phyloP scores from a whole-genome alignment of 1,140 invertebrate genomes.

The Lycorma delicatula region DNA sequence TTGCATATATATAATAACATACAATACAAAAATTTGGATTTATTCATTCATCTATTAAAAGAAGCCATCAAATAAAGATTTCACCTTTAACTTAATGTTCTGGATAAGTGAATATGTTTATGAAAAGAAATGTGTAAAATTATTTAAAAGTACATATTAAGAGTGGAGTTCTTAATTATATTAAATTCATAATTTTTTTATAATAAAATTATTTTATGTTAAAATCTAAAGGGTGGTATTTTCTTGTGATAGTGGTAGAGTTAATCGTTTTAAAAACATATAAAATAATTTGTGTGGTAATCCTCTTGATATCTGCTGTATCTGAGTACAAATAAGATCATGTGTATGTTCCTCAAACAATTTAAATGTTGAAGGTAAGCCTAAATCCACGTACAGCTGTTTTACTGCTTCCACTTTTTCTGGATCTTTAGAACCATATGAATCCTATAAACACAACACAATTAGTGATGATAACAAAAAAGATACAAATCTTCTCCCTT shows the following conservation, averaged over 20 bases:
- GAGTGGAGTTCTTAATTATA: too few species aligned
- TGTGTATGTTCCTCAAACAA: conserved; percentile 78
- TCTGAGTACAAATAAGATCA: conserved; percentile 68
- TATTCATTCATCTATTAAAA: too few species aligned
- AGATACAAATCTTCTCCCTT: too few species aligned
- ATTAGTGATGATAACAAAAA: too few species aligned
- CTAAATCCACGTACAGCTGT: conserved; percentile 67
- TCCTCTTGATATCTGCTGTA: conserved; percentile 71
- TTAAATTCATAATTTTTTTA: too few species aligned
- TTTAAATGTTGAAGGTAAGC: conserved; percentile 63
- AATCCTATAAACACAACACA: conserved; percentile 49
- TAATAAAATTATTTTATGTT: neutral
- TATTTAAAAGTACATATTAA: too few species aligned
- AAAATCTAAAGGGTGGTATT: neutral
- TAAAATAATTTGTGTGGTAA: conserved; percentile 71
- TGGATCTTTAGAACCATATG: conserved; percentile 63
- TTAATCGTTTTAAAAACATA: conserved; percentile 58
- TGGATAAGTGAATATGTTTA: too few species aligned
- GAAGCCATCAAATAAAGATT: too few species aligned
- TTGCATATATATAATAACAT: too few species aligned
- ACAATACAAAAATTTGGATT: too few species aligned
- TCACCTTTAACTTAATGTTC: too few species aligned
- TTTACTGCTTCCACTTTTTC: conserved; percentile 63
- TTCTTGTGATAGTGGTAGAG: neutral
- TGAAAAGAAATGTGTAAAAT: too few species aligned